Evolutionary conservation across 2,888 invertebrate species (phyloP), one percentile per base, ranked within the genome.

Genomic region (Anodontia alba): DNA sequence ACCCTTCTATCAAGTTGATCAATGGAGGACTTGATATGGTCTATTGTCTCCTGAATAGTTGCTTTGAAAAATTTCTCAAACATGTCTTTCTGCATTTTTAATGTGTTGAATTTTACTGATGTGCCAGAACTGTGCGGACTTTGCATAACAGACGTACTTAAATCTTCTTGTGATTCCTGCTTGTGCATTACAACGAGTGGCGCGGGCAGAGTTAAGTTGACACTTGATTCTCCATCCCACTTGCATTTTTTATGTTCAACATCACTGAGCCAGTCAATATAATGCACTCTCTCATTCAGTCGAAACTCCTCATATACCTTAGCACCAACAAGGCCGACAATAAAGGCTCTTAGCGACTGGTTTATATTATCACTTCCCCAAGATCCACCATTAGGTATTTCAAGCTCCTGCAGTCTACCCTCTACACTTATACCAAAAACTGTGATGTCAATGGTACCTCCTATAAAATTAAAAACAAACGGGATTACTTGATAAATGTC

Each of bases 381-480:
- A 8, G 79, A 77, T 7, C 83, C 80, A 29, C 83, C 83, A 12
- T 29, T 62, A 0, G 83, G 80, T 3, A 54, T 42, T 7, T 62
- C 70, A 17, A 80, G 29, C 42, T 83, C 83, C 29, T 83, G 78
- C 54, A 80, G 66, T 15, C 38, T 54, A 31, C 67, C 46, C 0
- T 74, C 38, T 2, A 38, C 42, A 26, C 29, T 75, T 10, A 80
- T 42, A 33, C 29, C 46, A 42, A 80, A 76, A 3, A 73, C 71
- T n/a, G 80, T 73, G 20, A 83, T 80, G 38, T 83, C 83, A 36
- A 73, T 17, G 8, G 82, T 79, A 26, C 79, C 83, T 1, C 82
- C 82, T 83, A 49, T 2, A 73, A 73, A 36, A 46, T 38, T 31
- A 20, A 70, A 57, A 7, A 31, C 7, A n/a, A n/a, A n/a, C n/a